phyloP scores from a whole-genome alignment of 2,113 vertebrate genomes.

The Phrynosoma blainvillii region DNA sequence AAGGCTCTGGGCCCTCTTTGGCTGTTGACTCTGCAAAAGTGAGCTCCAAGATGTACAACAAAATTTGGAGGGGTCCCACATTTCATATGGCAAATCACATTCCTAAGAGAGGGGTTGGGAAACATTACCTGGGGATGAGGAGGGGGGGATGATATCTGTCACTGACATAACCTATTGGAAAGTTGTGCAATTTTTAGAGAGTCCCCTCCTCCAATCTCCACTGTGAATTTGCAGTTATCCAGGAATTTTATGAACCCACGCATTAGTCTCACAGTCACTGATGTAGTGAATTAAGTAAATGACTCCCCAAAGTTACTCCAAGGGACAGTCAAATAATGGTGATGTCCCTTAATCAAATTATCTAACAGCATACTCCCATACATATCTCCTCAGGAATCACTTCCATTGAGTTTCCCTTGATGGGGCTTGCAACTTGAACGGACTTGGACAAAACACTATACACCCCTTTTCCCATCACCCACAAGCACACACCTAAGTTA shows the following conservation, averaged over 20 bases:
- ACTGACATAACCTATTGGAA: too few relatives aligned
- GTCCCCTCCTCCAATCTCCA: background rate
- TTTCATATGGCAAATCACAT: too few relatives aligned
- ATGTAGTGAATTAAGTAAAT: background rate
- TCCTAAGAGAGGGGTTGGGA: too few relatives aligned
- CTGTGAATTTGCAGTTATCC: background rate
- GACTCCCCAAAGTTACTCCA: background rate
- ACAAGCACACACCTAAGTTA: background rate
- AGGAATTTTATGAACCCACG: too few relatives aligned
- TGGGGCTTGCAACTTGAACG: background rate
- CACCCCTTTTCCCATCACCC: background rate
- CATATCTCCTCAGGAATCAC: background rate
- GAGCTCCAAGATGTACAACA: background rate
- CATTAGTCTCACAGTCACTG: too few relatives aligned
- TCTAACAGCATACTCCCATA: background rate
- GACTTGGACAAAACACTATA: too few relatives aligned
- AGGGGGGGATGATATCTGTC: background rate
- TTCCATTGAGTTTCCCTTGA: background rate
- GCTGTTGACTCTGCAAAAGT: background rate
- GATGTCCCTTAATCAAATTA: background rate
- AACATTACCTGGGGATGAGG: background rate
- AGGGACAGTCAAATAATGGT: background rate
- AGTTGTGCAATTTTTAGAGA: background rate
- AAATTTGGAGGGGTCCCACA: background rate
- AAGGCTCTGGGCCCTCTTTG: background rate